Evolutionary conservation across 2,797 vertebrate species (phyloP).

Genomic region (Capromys pilorides): DNA sequence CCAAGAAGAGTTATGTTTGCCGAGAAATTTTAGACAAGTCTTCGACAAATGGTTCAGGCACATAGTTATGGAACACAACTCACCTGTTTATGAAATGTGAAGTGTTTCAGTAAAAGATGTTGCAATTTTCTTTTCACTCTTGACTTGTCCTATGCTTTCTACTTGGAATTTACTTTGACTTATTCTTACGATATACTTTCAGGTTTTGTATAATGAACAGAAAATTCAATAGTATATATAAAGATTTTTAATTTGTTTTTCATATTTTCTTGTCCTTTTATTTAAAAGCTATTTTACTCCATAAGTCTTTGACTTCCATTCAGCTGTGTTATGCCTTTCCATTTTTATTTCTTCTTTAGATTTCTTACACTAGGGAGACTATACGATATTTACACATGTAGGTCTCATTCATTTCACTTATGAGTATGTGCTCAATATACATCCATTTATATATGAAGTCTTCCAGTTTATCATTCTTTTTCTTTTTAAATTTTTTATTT

Average conservation of each 20-base stretch:
- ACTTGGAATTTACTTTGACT: not conserved
- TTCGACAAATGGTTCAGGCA: not conserved
- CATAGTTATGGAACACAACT: not conserved
- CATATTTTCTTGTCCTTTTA: not conserved
- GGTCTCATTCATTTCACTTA: too few relatives aligned
- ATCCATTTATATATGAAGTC: too few relatives aligned
- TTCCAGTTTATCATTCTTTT: too few relatives aligned
- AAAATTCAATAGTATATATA: not conserved
- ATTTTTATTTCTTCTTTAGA: too few relatives aligned
- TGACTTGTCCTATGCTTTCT: not conserved
- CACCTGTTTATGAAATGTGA: not conserved
- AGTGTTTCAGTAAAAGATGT: not conserved
- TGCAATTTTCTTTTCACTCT: not conserved
- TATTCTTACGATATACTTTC: not conserved
- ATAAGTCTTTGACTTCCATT: too few relatives aligned
- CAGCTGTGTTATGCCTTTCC: too few relatives aligned
- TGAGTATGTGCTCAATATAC: too few relatives aligned
- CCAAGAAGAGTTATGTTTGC: not conserved
- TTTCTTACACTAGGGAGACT: too few relatives aligned
- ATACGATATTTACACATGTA: too few relatives aligned
- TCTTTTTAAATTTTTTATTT: too few relatives aligned
- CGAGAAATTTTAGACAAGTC: not conserved
- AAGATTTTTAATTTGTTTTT: conserved; percentile 23
- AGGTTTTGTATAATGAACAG: not conserved
- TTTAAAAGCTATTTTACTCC: not conserved